A percentile compares a stretch with the other conserved stretches of the same genome.
These are phyloP conservation scores for Ascidia mentula DNA, from an alignment of 23 tunicate genomes.

Conservation along the genomic window DNA sequence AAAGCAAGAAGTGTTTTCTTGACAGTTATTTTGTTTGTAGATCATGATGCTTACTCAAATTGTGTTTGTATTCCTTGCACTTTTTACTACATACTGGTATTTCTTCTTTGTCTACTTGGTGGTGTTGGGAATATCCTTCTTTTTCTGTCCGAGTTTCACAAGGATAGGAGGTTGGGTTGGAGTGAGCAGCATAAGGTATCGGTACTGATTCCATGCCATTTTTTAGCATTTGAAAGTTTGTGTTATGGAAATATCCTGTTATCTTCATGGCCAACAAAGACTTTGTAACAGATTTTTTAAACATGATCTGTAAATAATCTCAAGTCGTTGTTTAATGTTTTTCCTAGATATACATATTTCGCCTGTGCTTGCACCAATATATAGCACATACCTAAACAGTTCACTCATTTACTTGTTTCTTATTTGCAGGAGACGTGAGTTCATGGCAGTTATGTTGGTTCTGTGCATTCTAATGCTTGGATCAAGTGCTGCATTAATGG, in stretches of 20 bases:
- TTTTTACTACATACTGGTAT: conserved; percentile 90
- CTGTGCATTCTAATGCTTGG: conserved; percentile 50
- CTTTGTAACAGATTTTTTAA: too few species aligned
- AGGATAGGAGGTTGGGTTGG: conserved; percentile 95
- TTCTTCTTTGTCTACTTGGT: conserved; percentile 77
- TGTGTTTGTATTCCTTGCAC: conserved; percentile 61
- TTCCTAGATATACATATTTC: too few species aligned
- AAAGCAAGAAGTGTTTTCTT: not conserved
- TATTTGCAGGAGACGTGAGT: conserved; percentile 63
- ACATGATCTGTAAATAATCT: too few species aligned
- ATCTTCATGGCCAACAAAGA: too few species aligned
- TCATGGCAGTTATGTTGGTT: conserved; percentile 54
- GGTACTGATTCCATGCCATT: too few species aligned
- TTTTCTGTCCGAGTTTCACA: conserved; percentile 70
- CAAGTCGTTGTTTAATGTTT: too few species aligned
- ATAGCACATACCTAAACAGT: too few species aligned
- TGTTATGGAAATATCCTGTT: too few species aligned
- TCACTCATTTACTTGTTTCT: not conserved
- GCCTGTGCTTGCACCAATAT: too few species aligned
- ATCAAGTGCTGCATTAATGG: conserved; percentile 39
- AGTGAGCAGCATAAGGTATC: conserved; percentile 70
- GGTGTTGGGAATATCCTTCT: conserved; percentile 44
- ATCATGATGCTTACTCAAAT: conserved; percentile 77
- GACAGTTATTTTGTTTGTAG: conserved; percentile 19
- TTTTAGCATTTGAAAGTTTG: too few species aligned